A percentile compares a stretch with the other conserved stretches of the same genome.
Evolutionary conservation across 2,888 invertebrate genomes (phyloP).

Genomic region (Junonia oenone): DNA sequence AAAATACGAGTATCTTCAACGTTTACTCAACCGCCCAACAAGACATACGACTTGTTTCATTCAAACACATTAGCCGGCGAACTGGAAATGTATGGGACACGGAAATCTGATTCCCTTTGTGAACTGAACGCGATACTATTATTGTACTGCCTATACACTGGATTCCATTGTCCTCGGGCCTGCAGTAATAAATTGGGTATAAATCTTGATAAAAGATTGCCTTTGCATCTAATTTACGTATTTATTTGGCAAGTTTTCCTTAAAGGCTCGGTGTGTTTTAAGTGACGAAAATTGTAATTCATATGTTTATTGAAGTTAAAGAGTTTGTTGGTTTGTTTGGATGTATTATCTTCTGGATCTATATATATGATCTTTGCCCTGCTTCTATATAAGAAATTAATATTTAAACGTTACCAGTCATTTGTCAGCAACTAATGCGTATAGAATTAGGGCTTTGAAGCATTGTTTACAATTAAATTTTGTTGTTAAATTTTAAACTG

Average conservation of each 20-base stretch:
- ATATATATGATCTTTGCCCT: no score
- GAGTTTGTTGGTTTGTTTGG: not conserved
- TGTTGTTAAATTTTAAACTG: no score
- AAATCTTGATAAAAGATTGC: conserved; percentile 1
- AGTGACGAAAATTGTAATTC: not conserved
- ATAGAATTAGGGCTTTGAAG: no score
- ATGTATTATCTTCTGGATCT: no score
- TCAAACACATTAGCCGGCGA: conserved; percentile 23
- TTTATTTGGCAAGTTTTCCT: not conserved
- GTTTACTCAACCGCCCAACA: conserved; percentile 7
- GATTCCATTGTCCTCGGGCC: conserved; percentile 2
- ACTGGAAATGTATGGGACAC: conserved; percentile 28
- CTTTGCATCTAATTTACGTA: not conserved
- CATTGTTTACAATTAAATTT: no score
- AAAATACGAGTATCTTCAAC: not conserved
- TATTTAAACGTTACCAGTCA: no score
- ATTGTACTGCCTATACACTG: conserved; percentile 7
- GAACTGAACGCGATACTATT: conserved; percentile 13
- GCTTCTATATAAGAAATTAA: no score
- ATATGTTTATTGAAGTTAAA: not conserved
- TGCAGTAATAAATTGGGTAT: not conserved
- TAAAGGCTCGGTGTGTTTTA: not conserved
- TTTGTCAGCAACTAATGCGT: no score
- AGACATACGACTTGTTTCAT: conserved; percentile 11
- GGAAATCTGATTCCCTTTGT: conserved; percentile 30